Conservation (phyloP, 2,113 vertebrate species). For the Apaloderma vittatum region DNA sequence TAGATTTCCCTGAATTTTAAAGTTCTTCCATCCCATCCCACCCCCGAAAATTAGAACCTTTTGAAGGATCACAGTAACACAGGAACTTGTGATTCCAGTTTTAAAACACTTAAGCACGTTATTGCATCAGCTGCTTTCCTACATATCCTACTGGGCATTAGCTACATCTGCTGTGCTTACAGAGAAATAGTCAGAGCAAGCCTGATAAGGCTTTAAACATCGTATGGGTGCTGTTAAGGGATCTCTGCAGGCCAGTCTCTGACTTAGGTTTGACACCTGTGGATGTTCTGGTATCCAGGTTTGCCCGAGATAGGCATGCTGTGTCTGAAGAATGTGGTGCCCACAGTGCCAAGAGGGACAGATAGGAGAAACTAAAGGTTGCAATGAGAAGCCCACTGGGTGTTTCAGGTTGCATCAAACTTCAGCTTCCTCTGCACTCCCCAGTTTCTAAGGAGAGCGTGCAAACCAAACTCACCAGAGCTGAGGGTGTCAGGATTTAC, state of each 20-base stretch:
- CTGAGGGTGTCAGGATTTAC: background rate
- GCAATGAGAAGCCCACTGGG: background rate
- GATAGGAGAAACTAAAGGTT: background rate
- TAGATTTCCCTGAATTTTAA: background rate
- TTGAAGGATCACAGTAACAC: background rate
- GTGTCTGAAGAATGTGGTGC: fast-evolving
- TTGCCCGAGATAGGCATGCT: fast-evolving
- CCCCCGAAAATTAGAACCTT: background rate
- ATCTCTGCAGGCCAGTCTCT: background rate
- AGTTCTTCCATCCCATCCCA: background rate
- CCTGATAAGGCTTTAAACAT: background rate
- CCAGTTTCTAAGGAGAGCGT: background rate
- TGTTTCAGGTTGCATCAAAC: background rate
- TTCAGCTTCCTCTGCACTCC: background rate
- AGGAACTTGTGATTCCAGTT: background rate
- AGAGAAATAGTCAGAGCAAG: background rate
- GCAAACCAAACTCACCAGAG: background rate
- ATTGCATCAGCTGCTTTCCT: background rate
- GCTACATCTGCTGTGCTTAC: background rate
- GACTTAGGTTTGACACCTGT: background rate
- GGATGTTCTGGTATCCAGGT: background rate
- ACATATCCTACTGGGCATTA: background rate
- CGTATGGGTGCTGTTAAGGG: fast-evolving
- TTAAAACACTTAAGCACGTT: background rate
- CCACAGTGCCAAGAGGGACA: fast-evolving